Percentiles rank a stretch among this genome's conserved stretches.
Evolutionary conservation across 2,888 invertebrate genomes (phyloP).

Genomic region (Gnatocerus cornutus): DNA sequence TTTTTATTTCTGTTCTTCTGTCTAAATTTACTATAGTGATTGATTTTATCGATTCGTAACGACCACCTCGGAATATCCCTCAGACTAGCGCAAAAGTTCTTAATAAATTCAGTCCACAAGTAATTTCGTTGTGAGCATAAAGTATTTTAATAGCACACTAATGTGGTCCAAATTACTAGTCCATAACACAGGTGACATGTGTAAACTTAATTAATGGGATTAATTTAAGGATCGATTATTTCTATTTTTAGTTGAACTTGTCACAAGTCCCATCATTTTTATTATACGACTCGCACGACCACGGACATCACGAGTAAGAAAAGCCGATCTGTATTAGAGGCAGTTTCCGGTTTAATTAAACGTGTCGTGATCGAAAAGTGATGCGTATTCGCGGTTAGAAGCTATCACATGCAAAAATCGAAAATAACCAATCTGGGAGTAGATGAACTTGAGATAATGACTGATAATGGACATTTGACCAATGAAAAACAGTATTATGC

Average conservation of each 20-base stretch:
- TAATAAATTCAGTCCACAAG: conserved; percentile 20
- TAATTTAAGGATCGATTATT: conserved; percentile 63
- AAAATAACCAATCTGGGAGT: conserved; percentile 54
- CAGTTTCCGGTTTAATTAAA: conserved; percentile 13
- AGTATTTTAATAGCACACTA: conserved; percentile 33
- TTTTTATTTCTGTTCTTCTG: conserved; percentile 4
- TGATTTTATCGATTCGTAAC: conserved; percentile 33
- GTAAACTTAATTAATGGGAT: conserved; percentile 61
- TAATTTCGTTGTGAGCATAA: conserved; percentile 34
- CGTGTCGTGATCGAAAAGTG: neutral
- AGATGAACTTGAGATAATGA: conserved; percentile 66
- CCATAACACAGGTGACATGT: conserved; percentile 49
- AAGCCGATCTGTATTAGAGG: conserved; percentile 26
- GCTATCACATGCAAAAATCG: conserved; percentile 28
- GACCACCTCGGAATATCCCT: neutral
- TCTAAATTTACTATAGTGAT: conserved; percentile 35
- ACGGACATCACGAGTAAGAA: conserved; percentile 34
- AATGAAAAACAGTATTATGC: conserved; percentile 62
- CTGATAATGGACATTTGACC: conserved; percentile 64
- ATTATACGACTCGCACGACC: conserved; percentile 30
- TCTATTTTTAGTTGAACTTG: conserved; percentile 61
- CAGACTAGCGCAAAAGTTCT: conserved; percentile 1
- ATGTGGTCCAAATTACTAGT: conserved; percentile 49
- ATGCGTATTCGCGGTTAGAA: conserved; percentile 12
- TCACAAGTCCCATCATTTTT: conserved; percentile 55